Conservation (phyloP, 1,140 invertebrate species). For the Homalodisca vitripennis region DNA sequence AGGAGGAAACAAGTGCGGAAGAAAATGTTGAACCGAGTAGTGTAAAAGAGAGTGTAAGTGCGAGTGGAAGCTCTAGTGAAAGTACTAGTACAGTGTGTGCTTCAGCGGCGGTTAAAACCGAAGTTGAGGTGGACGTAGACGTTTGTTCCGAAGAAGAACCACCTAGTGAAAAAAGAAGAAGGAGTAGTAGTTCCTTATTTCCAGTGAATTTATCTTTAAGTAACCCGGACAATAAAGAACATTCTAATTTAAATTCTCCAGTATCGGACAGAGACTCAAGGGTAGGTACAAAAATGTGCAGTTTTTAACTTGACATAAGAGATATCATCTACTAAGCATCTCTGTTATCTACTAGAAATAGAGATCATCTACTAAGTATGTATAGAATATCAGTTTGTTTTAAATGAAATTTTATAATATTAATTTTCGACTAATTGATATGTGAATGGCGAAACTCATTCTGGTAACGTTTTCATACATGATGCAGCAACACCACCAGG, state of each 20-base stretch:
- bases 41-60: slow-evolving; percentile 18
- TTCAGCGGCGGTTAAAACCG: slow-evolving; percentile 33
- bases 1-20: slow-evolving; percentile 41
- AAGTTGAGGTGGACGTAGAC: slow-evolving; percentile 39
- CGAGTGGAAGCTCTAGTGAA: slow-evolving; percentile 40
- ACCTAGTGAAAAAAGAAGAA: slow-evolving; percentile 29
- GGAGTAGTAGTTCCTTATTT: slow-evolving; percentile 52
- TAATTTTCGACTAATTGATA: too few species aligned
- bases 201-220: slow-evolving; percentile 74
- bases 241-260: slow-evolving; percentile 25
- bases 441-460: too few species aligned
- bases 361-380: too few species aligned
- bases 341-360: too few species aligned
- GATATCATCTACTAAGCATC: too few species aligned
- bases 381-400: too few species aligned
- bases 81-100: slow-evolving; percentile 41
- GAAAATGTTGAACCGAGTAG: slow-evolving; percentile 15
- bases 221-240: slow-evolving; percentile 43
- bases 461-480: too few species aligned
- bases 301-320: too few species aligned
- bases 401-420: too few species aligned
- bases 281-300: too few species aligned
- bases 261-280: slow-evolving; percentile 23
- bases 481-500: too few species aligned
- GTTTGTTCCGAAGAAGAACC: slow-evolving; percentile 20